phyloP scores from a whole-genome alignment of 2,888 invertebrate species.

The Seira ritae region DNA sequence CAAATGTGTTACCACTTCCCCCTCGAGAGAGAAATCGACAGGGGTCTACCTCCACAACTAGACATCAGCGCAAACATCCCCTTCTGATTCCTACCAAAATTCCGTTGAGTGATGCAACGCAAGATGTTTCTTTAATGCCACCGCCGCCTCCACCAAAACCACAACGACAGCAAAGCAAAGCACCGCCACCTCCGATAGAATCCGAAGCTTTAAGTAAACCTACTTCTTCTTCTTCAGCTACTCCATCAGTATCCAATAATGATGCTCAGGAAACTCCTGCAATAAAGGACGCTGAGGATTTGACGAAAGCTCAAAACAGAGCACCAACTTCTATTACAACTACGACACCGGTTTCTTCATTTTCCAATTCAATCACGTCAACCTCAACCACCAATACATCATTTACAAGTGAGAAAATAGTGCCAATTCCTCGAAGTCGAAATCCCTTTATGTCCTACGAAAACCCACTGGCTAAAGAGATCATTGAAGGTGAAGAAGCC shows the following conservation, averaged over 20 bases:
- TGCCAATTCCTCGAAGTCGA: conserved; percentile 46
- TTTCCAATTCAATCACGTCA: not conserved
- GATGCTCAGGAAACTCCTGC: not conserved
- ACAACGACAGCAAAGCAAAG: conserved; percentile 49
- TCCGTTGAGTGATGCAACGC: conserved; percentile 58
- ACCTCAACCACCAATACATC: not conserved
- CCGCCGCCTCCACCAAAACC: conserved; percentile 72
- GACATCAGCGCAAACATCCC: conserved; percentile 89
- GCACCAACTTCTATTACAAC: no score
- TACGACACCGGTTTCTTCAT: no score
- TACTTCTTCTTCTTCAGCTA: not conserved
- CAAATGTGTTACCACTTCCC: conserved; percentile 80
- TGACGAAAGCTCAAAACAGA: no score
- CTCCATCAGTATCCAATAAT: not conserved
- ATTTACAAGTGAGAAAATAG: not conserved
- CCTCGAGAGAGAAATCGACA: conserved; percentile 84
- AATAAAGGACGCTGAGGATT: not conserved
- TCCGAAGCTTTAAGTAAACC: not conserved
- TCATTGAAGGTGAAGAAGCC: conserved; percentile 35
- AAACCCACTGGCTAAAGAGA: conserved; percentile 52
- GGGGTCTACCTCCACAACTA: conserved; percentile 76
- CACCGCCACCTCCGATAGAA: conserved; percentile 33
- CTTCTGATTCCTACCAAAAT: conserved; percentile 82
- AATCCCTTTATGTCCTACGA: conserved; percentile 60
- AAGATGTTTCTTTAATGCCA: conserved; percentile 48